Evolutionary conservation across 2,113 vertebrate species (phyloP).

Genomic region (Gnathonemus echidnorhynchus): DNA sequence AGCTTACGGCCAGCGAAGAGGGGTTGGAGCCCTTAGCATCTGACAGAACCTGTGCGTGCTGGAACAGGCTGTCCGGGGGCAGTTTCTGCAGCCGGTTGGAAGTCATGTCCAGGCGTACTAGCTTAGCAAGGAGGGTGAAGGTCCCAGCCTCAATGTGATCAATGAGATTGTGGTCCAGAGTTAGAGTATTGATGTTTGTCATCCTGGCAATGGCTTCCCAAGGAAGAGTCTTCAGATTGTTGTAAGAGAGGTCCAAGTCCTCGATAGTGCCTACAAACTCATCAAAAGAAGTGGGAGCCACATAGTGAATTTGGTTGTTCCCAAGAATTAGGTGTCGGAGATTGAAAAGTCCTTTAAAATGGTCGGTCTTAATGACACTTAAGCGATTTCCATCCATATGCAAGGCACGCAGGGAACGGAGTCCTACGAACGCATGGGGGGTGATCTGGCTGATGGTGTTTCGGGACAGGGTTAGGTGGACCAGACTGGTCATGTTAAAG

Average conservation of each 20-base stretch:
- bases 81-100: slow-evolving; percentile 86
- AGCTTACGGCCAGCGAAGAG: slow-evolving; percentile 72
- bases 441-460: slow-evolving; percentile 88
- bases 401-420: slow-evolving; percentile 75
- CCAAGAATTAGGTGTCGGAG: slow-evolving; percentile 85
- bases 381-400: slow-evolving; percentile 89
- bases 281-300: slow-evolving; percentile 73
- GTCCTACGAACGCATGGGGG: slow-evolving; percentile 74
- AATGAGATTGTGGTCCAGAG: slow-evolving; percentile 86
- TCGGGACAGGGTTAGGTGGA: slow-evolving; percentile 86
- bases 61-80: slow-evolving; percentile 77
- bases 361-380: slow-evolving; percentile 67
- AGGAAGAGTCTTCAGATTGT: slow-evolving; percentile 77
- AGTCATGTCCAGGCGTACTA: slow-evolving; percentile 84
- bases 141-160: slow-evolving; percentile 79
- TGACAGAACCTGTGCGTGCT: slow-evolving; percentile 64
- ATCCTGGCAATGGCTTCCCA: slow-evolving; percentile 87
- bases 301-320: slow-evolving; percentile 84
- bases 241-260: slow-evolving; percentile 88
- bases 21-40: slow-evolving; percentile 64
- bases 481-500: slow-evolving; percentile 90
- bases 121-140: slow-evolving; percentile 77
- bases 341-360: slow-evolving; percentile 78
- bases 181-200: slow-evolving; percentile 84
- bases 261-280: slow-evolving; percentile 86